Conservation (phyloP, 2,888 invertebrate genomes). For the Gibbula magus region DNA sequence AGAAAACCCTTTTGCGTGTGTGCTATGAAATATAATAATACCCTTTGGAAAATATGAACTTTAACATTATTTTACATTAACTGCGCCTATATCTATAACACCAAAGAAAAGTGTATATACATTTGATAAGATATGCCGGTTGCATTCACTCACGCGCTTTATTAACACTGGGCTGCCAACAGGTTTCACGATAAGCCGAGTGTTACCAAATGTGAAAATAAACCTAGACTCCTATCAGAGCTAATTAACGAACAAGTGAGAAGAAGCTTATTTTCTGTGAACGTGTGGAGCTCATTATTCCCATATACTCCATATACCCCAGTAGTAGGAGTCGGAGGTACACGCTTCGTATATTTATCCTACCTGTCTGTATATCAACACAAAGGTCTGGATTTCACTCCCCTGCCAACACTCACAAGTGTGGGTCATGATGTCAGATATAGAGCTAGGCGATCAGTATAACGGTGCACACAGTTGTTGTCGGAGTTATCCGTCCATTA, state of each 20-base stretch:
- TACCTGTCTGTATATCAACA: neutral
- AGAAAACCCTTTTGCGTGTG: too few relatives aligned
- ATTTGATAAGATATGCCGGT: too few relatives aligned
- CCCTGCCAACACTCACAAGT: neutral
- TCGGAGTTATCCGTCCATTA: too few relatives aligned
- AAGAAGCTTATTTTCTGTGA: neutral
- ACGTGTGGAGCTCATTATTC: neutral
- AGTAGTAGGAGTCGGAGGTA: neutral
- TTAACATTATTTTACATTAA: too few relatives aligned
- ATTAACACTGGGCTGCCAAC: too few relatives aligned
- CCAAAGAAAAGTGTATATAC: too few relatives aligned
- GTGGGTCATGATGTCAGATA: neutral
- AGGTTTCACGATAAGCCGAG: neutral
- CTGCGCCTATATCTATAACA: too few relatives aligned
- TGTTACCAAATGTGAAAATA: constrained; percentile 2
- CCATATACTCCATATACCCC: neutral
- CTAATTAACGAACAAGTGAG: neutral
- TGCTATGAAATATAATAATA: too few relatives aligned
- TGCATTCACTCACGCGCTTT: too few relatives aligned
- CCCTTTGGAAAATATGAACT: too few relatives aligned
- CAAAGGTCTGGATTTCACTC: neutral
- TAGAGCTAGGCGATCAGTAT: too few relatives aligned
- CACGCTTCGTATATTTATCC: neutral
- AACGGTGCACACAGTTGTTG: too few relatives aligned
- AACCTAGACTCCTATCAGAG: neutral